Base-by-base conservation (phyloP, 2,113 vertebrate species). In the Variabilichromis moorii region DNA sequence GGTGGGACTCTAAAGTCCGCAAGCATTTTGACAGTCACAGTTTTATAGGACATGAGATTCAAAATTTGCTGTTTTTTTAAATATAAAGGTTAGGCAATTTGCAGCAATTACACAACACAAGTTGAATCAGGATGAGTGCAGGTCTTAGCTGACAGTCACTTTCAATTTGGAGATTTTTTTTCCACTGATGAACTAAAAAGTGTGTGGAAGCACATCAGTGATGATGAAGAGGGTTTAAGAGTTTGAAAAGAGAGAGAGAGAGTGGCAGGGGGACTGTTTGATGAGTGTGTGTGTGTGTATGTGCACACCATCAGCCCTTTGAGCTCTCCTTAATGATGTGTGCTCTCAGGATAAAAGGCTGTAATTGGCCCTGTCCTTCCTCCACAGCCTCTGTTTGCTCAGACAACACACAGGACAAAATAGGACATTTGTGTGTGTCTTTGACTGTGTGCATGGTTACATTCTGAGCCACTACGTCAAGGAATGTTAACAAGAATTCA, bases 321-420 rank as follows among this genome's bases (percentile, higher is more conserved):
- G 91, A 90, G 87, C 79, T 85, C 85, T 86, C 82, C 88, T 94
- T 94, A 95, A 95, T 94, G 89, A 93, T 95, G 93, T 96, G 94
- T 95, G 93, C 95, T 95, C 89, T 90, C 55, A 57, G 94, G 86
- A 95, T 95, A 95, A 96, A 93, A 92, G 90, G 89, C 85, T 90
- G 92, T 95, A 93, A 96, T 96, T 94, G 92, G 93, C 84, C 92
- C 89, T 89, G 92, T 93, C 93, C 91, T 90, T 92, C 81, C 91
- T 91, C 89, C 63, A 81, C 66, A 89, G 85, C 92, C 83, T 91
- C 87, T 95, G 93, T 96, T 96, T 96, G 93, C 95, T 96, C 93
- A 94, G 94, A 94, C 93, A 95, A 95, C 93, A 93, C 90, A 28
- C 86, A 61, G 94, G 89, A 92, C 95, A 96, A 95, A 76, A 94